Conservation (phyloP, 1,140 invertebrate species). For the Drosophila ananassae region DNA sequence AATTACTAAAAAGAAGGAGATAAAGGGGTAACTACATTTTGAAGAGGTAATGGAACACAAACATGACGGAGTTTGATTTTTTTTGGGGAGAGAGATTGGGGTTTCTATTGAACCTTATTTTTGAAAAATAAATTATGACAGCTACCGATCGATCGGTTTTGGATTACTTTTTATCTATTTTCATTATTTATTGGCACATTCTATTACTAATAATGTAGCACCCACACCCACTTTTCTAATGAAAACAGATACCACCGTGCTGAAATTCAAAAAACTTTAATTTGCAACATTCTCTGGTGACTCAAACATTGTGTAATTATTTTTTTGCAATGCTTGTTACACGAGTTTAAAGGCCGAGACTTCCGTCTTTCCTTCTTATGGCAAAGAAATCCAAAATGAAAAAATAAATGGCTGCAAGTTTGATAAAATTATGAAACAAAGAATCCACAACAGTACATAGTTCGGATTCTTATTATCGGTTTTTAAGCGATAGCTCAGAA, state of each 20-base stretch:
- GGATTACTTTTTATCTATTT: not conserved
- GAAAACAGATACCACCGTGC: not conserved
- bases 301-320: not conserved
- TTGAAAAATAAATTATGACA: not conserved
- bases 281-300: not conserved
- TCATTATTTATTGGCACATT: not conserved
- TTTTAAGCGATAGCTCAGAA: not conserved
- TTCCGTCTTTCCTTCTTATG: not conserved
- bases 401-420: no score
- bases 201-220: not conserved
- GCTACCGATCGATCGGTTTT: not conserved
- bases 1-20: not conserved
- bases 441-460: not conserved
- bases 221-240: not conserved
- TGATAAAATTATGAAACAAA: not conserved
- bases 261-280: not conserved
- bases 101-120: not conserved
- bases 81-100: not conserved
- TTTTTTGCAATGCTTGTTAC: not conserved
- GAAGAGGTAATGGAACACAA: slow-evolving; percentile 29
- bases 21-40: not conserved
- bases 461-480: not conserved
- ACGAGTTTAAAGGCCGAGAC: no score
- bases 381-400: no score
- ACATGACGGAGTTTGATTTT: slow-evolving; percentile 17